Evolutionary conservation across 2,797 vertebrate species (phyloP).

Genomic region (Myotis pilosus): DNA sequence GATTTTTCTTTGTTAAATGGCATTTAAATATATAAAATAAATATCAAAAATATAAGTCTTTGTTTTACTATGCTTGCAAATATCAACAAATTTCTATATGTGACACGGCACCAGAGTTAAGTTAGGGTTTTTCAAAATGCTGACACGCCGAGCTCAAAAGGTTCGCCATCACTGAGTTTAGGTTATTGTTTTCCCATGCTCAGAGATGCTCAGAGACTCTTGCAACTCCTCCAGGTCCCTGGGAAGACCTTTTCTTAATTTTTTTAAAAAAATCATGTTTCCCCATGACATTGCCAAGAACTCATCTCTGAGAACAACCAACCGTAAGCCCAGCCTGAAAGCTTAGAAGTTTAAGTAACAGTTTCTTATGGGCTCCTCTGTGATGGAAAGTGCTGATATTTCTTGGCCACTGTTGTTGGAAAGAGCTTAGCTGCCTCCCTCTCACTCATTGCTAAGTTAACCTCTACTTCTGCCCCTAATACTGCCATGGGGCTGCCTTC

Average conservation of each 20-base stretch:
- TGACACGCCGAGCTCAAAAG: too few species aligned
- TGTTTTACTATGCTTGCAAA: too few species aligned
- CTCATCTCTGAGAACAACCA: neutral
- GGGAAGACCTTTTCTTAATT: neutral
- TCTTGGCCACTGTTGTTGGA: neutral
- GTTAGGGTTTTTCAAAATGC: too few species aligned
- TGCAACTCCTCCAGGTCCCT: neutral
- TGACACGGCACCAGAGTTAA: too few species aligned
- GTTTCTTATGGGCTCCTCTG: neutral
- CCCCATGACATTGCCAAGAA: neutral
- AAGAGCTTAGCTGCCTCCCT: neutral
- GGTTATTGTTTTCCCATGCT: neutral
- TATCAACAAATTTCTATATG: too few species aligned
- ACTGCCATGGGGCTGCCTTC: neutral
- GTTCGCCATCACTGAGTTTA: too few species aligned
- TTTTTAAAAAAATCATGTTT: neutral
- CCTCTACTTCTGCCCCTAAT: neutral
- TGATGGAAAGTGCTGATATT: neutral
- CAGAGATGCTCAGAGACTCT: neutral
- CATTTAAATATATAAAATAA: too few species aligned
- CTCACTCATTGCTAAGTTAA: neutral
- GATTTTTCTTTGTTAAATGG: too few species aligned
- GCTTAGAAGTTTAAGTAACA: slow-evolving; percentile 15
- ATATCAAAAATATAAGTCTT: too few species aligned
- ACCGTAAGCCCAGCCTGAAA: slow-evolving; percentile 35